Evolutionary conservation across 2,888 invertebrate genomes (phyloP), one percentile per base, ranked within the genome.

Genomic region (Schrankia costaestrigalis): DNA sequence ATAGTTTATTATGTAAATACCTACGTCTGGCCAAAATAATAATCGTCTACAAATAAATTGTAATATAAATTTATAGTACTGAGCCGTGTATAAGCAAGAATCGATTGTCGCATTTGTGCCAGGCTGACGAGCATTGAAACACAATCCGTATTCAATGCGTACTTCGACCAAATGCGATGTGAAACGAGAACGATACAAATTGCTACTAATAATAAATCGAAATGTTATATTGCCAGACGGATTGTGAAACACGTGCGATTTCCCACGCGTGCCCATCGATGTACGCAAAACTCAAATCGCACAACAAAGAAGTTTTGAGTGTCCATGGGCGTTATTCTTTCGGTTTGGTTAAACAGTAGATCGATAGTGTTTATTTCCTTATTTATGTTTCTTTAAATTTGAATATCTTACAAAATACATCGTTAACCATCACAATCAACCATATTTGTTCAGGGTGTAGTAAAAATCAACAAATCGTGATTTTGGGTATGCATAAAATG

Each of bases 121-220:
- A 44, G 24, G 31, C 47, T 36, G 49, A 42, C 52, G 45, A 26
- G 26, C 46, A 41, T 41, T 11, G 10, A 30, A 14, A 26, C 24
- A 32, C 26, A 50, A 44, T 50, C 41, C 27, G 25, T 18, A 11
- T 6, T 46, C 31, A 43, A 46, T 42, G 26, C 38, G 27, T 28
- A 31, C 41, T 32, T 56, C 55, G 54, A 43, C 59, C 59, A 65
- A 71, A 71, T 69, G 55, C 62, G 56, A 67, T 68, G 67, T 71
- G 62, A 70, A 77, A 73, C 68, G 63, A 70, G 59, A 32, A 50
- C 58, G 58, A 63, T 52, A 71, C 63, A 64, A 69, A 62, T 71
- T 62, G 63, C 54, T 57, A 60, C 61, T 73, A 72, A 79, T 78
- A 62, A n/a, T 66, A 66, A 78, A 80, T 80, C 71, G 69, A 74